Percentiles rank a stretch among this genome's conserved stretches.
These are phyloP conservation scores for Pachyramphus minor DNA, from an alignment of 2,113 vertebrate species.

Conservation along the genomic window DNA sequence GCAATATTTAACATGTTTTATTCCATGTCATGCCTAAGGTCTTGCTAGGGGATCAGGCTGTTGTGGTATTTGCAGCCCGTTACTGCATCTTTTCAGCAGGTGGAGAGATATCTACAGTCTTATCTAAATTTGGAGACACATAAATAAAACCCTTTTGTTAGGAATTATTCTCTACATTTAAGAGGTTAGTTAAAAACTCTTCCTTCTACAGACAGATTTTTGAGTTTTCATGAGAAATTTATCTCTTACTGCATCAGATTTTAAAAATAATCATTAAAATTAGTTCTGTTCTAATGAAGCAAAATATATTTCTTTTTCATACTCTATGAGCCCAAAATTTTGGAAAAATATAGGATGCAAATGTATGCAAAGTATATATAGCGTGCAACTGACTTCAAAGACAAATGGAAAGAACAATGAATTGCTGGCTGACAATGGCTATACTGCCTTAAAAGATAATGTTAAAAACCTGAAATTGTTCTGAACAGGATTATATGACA, in stretches of 20 bases:
- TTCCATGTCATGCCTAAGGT: neutral
- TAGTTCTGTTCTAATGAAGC: neutral
- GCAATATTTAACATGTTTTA: neutral
- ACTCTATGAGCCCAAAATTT: neutral
- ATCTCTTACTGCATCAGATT: neutral
- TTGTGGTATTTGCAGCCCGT: neutral
- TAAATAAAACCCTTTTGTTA: neutral
- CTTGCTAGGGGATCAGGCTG: neutral
- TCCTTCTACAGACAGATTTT: neutral
- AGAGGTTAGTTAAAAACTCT: neutral
- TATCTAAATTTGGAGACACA: neutral
- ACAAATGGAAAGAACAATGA: neutral
- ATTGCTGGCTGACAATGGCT: neutral
- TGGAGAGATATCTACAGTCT: neutral
- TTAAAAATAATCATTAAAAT: neutral
- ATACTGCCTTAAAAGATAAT: neutral
- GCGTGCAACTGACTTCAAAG: neutral
- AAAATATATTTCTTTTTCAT: neutral
- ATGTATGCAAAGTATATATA: neutral
- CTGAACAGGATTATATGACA: neutral
- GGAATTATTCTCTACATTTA: neutral
- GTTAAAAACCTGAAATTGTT: neutral
- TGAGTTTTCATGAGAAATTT: neutral
- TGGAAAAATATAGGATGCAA: neutral
- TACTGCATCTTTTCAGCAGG: neutral